A percentile compares a stretch with the other conserved stretches of the same genome.
Evolutionary conservation across 2,888 invertebrate genomes (phyloP).

Genomic region (Lamellibrachia columna): DNA sequence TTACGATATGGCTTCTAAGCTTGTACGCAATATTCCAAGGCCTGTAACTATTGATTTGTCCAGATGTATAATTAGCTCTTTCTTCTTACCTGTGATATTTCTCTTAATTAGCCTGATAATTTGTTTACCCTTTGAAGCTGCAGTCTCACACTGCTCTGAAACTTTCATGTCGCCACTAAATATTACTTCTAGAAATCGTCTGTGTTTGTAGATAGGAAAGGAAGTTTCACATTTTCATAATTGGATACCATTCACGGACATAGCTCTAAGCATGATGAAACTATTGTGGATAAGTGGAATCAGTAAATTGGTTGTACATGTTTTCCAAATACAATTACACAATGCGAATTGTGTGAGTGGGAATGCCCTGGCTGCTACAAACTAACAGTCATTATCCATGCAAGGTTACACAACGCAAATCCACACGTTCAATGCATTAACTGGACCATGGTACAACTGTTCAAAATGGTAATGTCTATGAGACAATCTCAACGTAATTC

Average conservation of each 20-base stretch:
- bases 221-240: too few relatives aligned
- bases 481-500: too few relatives aligned
- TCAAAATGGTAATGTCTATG: too few relatives aligned
- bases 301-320: neutral
- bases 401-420: too few relatives aligned
- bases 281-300: neutral
- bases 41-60: neutral
- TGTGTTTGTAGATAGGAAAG: neutral
- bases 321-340: neutral
- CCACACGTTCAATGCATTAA: too few relatives aligned
- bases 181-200: neutral
- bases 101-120: neutral
- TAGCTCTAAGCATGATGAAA: neutral
- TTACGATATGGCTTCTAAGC: neutral
- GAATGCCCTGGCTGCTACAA: neutral
- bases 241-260: neutral
- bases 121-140: neutral
- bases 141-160: neutral
- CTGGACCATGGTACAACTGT: too few relatives aligned
- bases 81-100: neutral
- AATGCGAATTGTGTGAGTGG: neutral
- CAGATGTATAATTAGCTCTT: neutral
- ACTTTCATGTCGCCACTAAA: too few relatives aligned
- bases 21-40: neutral
- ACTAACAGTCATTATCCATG: neutral